A percentile compares a stretch with the other conserved stretches of the same genome.
Evolutionary conservation across 2,888 invertebrate genomes (phyloP).

Genomic region (Dastarcus helophoroides): DNA sequence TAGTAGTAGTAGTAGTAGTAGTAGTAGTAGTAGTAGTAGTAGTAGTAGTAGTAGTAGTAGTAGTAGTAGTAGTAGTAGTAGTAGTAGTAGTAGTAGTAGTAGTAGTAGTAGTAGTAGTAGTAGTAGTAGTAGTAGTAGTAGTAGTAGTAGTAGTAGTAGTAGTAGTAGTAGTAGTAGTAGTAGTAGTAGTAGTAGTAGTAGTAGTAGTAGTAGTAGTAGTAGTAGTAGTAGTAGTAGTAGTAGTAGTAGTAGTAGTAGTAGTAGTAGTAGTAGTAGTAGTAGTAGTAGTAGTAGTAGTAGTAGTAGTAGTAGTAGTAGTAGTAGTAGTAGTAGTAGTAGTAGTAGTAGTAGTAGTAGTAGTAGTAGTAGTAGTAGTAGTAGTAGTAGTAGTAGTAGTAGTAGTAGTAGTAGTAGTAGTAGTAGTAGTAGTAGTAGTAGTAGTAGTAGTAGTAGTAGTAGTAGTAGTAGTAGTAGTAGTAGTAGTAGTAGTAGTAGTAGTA

Average conservation of each 20-base stretch:
- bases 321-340: constrained; percentile 2
- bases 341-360: constrained; percentile 2
- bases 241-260: constrained; percentile 2
- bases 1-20: constrained; percentile 2
- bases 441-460: constrained; percentile 2
- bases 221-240: constrained; percentile 2
- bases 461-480: constrained; percentile 2
- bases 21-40: constrained; percentile 2
- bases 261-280: constrained; percentile 2
- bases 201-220: constrained; percentile 2
- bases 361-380: constrained; percentile 2
- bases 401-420: constrained; percentile 2
- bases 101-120: constrained; percentile 2
- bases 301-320: constrained; percentile 2
- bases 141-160: constrained; percentile 2
- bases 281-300: constrained; percentile 2
- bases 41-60: constrained; percentile 2
- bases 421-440: constrained; percentile 2
- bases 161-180: constrained; percentile 2
- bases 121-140: constrained; percentile 2
- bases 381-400: constrained; percentile 2
- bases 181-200: constrained; percentile 2
- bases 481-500: constrained; percentile 2
- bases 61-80: constrained; percentile 2
- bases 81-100: constrained; percentile 2